A percentile compares a stretch with the other conserved stretches of the same genome.
Conservation (phyloP, 2,797 vertebrate genomes). For the Odontamblyopus lacepedii region DNA sequence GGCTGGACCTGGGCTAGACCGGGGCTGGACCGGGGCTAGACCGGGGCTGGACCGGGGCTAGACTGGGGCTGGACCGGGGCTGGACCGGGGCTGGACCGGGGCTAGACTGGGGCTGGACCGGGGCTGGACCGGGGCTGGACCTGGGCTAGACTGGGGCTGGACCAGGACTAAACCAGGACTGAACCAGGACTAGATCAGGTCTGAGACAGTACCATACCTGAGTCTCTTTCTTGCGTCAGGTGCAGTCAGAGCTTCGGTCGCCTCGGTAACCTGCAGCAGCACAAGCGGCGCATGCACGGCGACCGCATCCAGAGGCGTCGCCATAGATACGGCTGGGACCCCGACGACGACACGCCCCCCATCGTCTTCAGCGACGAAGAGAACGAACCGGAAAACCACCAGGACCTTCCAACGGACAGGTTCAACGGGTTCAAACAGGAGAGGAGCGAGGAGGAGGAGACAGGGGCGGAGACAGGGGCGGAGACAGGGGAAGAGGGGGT, state of each 20-base stretch:
- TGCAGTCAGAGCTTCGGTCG: slow-evolving; percentile 62
- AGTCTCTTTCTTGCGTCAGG: slow-evolving; percentile 10
- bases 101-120: slow-evolving; percentile 18
- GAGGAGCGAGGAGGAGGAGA: not conserved
- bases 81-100: not conserved
- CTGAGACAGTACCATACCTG: not conserved
- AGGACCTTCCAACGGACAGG: no score
- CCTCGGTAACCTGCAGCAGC: slow-evolving; percentile 66
- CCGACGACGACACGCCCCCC: slow-evolving; percentile 4
- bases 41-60: not conserved
- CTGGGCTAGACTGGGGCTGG: not conserved
- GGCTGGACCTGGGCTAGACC: no score
- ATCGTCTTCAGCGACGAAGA: slow-evolving; percentile 51
- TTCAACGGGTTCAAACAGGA: not conserved
- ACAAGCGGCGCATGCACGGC: slow-evolving; percentile 60
- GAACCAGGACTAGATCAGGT: not conserved
- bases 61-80: not conserved
- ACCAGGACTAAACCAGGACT: not conserved
- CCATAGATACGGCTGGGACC: not conserved
- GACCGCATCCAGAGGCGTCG: not conserved
- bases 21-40: no score
- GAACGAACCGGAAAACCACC: not conserved
- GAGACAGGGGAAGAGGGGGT: no score
- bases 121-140: not conserved
- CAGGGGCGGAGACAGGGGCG: not conserved